These are phyloP conservation scores for Oreohelix idahoensis DNA, from an alignment of 1,140 invertebrate genomes.

Conservation along the genomic window DNA sequence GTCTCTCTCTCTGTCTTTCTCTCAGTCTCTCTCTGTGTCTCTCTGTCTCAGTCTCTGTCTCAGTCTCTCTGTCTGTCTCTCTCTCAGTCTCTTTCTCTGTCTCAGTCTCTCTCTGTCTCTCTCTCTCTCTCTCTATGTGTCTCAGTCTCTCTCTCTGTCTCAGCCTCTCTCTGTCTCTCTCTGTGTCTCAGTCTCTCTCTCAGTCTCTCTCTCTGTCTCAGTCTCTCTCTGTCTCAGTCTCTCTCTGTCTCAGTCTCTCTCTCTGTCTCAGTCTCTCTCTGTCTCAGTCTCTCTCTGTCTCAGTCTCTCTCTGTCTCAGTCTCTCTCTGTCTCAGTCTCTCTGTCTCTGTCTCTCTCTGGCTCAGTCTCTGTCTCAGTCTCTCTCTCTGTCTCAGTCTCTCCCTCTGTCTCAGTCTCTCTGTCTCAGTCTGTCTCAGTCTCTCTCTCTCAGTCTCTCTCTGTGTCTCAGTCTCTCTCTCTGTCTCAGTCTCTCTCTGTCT, in stretches of 20 bases:
- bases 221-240: slow-evolving; percentile 3
- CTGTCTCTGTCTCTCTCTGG: neutral
- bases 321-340: slow-evolving; percentile 19
- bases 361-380: neutral
- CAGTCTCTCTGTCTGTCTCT: neutral
- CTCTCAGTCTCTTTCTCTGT: neutral
- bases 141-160: slow-evolving; percentile 19
- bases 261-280: neutral
- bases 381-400: neutral
- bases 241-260: slow-evolving; percentile 8
- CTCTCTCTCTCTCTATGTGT: neutral
- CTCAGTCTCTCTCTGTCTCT: neutral
- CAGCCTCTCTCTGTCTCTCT: slow-evolving; percentile 7
- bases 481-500: neutral
- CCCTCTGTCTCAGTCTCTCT: neutral
- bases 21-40: slow-evolving; percentile 7
- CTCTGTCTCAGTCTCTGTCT: slow-evolving; percentile 10
- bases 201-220: slow-evolving; percentile 13
- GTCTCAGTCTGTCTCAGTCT: neutral
- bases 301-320: neutral
- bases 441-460: neutral
- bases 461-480: neutral
- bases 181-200: slow-evolving; percentile 10
- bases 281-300: too few relatives aligned
- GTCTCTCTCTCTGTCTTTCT: slow-evolving; percentile 4